These are phyloP conservation scores for Drosophila tropicalis DNA, from an alignment of 1,140 invertebrate species.

Conservation along the genomic window DNA sequence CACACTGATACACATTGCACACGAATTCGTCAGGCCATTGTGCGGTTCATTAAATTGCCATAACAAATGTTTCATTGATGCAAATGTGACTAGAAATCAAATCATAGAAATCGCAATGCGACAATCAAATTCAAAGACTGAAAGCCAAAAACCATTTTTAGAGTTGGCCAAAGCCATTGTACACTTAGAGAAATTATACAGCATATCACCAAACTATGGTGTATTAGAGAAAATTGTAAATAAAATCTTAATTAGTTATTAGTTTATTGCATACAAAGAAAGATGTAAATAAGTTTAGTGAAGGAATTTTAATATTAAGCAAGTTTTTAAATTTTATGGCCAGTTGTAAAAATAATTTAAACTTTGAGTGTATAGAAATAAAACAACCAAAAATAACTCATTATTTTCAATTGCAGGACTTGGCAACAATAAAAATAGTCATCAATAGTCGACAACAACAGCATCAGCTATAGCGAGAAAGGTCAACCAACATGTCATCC, in stretches of 20 bases:
- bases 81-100: slow-evolving; percentile 62
- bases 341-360: too few relatives aligned
- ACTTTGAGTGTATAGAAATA: background rate
- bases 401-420: slow-evolving; percentile 73
- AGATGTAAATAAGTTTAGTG: too few relatives aligned
- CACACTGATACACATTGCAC: background rate
- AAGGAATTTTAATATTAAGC: too few relatives aligned
- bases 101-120: slow-evolving; percentile 37
- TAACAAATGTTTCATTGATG: slow-evolving; percentile 70
- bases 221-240: too few relatives aligned
- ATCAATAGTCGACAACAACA: slow-evolving; percentile 27
- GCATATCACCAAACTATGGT: too few relatives aligned
- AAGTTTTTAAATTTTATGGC: too few relatives aligned
- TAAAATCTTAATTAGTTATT: too few relatives aligned
- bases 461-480: slow-evolving; percentile 6
- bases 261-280: too few relatives aligned
- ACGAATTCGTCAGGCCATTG: slow-evolving; percentile 33
- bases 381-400: slow-evolving; percentile 58
- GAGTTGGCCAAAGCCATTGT: background rate
- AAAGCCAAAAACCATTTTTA: slow-evolving; percentile 25
- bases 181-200: background rate
- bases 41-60: slow-evolving; percentile 64
- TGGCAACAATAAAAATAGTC: slow-evolving; percentile 45
- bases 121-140: slow-evolving; percentile 41
- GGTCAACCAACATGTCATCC: slow-evolving; percentile 43